Percentiles rank a stretch among this genome's conserved stretches.
These are phyloP conservation scores for Aphelocoma coerulescens DNA, from an alignment of 2,113 vertebrate genomes.

Conservation along the genomic window DNA sequence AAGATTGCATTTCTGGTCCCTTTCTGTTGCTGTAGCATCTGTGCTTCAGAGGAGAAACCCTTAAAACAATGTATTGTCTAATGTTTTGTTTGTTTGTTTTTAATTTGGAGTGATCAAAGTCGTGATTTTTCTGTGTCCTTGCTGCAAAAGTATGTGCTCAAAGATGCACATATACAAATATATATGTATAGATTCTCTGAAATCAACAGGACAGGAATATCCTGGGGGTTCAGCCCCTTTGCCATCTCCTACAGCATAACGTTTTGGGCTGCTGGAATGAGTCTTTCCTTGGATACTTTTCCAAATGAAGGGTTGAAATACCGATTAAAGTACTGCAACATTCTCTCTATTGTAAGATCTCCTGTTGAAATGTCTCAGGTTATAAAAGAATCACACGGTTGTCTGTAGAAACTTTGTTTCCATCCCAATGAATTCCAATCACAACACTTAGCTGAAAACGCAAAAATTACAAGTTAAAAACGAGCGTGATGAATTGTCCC, in stretches of 20 bases:
- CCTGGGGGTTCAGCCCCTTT: not conserved
- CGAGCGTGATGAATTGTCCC: fast-evolving
- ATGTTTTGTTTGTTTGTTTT: not conserved
- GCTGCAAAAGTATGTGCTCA: not conserved
- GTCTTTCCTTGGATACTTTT: not conserved
- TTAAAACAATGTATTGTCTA: not conserved
- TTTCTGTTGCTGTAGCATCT: not conserved
- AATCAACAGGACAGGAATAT: not conserved
- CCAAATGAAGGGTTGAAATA: not conserved
- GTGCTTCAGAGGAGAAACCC: not conserved
- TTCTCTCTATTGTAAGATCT: not conserved
- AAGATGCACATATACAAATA: not conserved
- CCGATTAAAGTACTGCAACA: not conserved
- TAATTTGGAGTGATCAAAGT: not conserved
- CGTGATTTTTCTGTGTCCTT: not conserved
- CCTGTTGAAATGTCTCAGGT: not conserved
- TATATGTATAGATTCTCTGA: not conserved
- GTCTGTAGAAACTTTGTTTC: not conserved
- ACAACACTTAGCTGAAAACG: not conserved
- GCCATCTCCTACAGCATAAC: not conserved
- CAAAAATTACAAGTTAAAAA: not conserved
- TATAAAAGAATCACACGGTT: not conserved
- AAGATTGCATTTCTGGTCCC: not conserved
- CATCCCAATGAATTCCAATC: not conserved
- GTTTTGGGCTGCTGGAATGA: not conserved